Conservation (phyloP, 2,888 invertebrate genomes). For the Campoletis raptor region DNA sequence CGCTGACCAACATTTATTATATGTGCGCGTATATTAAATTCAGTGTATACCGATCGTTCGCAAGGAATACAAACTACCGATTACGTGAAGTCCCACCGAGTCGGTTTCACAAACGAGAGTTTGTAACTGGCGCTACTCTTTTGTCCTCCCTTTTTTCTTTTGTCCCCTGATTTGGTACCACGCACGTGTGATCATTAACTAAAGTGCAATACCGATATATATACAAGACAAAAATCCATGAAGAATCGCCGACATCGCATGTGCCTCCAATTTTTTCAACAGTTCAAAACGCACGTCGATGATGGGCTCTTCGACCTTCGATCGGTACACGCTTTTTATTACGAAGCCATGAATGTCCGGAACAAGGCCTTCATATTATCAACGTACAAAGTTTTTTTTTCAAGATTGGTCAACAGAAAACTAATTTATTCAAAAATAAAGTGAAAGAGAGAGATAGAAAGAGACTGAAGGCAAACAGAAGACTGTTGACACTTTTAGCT, state of each 20-base stretch:
- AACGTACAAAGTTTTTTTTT: background rate
- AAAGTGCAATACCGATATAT: slow-evolving; percentile 41
- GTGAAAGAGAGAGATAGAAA: background rate
- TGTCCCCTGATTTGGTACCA: slow-evolving; percentile 10
- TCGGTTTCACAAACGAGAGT: slow-evolving; percentile 72
- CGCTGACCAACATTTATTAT: slow-evolving; percentile 23
- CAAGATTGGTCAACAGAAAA: background rate
- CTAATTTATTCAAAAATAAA: background rate
- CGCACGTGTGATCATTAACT: slow-evolving; percentile 17
- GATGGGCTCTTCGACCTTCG: slow-evolving; percentile 73
- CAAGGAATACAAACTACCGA: slow-evolving; percentile 63
- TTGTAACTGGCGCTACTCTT: slow-evolving; percentile 76
- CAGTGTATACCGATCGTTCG: slow-evolving; percentile 50
- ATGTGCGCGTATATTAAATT: slow-evolving; percentile 7
- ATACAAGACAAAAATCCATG: background rate
- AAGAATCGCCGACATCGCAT: background rate
- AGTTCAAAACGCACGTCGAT: background rate
- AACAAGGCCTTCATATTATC: background rate
- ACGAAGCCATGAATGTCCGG: slow-evolving; percentile 36
- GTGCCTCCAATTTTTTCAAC: slow-evolving; percentile 34
- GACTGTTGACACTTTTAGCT: background rate
- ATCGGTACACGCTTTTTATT: slow-evolving; percentile 68
- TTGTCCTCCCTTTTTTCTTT: slow-evolving; percentile 1
- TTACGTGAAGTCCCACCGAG: slow-evolving; percentile 56
- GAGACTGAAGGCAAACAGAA: background rate